Evolutionary conservation across 2,888 invertebrate genomes (phyloP).

Genomic region (Cheilosia scutellata): DNA sequence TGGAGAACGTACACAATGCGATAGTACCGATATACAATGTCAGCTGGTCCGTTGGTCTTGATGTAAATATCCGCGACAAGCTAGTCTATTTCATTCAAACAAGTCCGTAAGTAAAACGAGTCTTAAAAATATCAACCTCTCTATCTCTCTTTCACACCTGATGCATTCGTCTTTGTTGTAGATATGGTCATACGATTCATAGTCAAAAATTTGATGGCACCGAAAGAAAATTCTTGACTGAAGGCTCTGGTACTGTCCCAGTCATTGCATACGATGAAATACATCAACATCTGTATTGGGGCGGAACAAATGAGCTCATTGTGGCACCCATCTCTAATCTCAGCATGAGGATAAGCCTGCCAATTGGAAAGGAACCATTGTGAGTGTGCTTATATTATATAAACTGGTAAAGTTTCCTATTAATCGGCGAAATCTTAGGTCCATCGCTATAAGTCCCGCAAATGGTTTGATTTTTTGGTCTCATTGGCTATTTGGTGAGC

Average conservation of each 20-base stretch:
- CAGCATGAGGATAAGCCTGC: conserved; percentile 85
- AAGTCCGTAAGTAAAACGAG: conserved; percentile 81
- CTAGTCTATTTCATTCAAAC: conserved; percentile 88
- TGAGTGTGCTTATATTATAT: conserved; percentile 82
- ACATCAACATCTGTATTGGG: conserved; percentile 93
- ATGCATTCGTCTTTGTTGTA: conserved; percentile 55
- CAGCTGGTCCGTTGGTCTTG: conserved; percentile 88
- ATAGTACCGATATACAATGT: conserved; percentile 89
- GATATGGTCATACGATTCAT: conserved; percentile 86
- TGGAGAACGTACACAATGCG: conserved; percentile 84
- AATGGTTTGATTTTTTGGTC: conserved; percentile 92
- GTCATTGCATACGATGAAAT: conserved; percentile 94
- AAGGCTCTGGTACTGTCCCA: conserved; percentile 86
- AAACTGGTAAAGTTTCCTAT: too few species aligned
- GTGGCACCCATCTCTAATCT: conserved; percentile 88
- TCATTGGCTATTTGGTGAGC: conserved; percentile 86
- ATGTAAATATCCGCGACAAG: conserved; percentile 87
- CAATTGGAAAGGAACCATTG: conserved; percentile 85
- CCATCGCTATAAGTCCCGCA: conserved; percentile 89
- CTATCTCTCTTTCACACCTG: not conserved
- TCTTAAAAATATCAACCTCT: not conserved
- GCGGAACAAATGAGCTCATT: conserved; percentile 88
- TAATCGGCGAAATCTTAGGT: conserved; percentile 82
- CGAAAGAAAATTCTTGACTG: conserved; percentile 86
- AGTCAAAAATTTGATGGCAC: conserved; percentile 88